Base-by-base conservation (phyloP, 2,797 vertebrate genomes). In the Chanos chanos region DNA sequence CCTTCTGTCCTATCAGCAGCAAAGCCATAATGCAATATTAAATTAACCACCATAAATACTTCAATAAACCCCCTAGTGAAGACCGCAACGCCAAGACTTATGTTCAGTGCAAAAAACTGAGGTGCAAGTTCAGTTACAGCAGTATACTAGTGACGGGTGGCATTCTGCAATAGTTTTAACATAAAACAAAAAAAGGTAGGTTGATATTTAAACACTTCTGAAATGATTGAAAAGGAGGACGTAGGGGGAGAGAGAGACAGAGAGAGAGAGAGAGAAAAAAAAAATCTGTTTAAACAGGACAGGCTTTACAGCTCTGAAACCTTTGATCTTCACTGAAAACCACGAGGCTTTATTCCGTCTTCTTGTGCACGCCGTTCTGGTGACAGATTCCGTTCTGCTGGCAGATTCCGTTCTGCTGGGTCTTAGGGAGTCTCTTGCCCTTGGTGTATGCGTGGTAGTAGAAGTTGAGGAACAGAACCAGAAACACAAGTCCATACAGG, bases 381-480 rank as follows among this genome's bases (percentile, higher is more conserved):
- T n/a, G n/a, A n/a, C 22, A 51, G 44, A 61, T 43, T 7, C 63
- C 37, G 4, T 63, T 69, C 19, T 53, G 59, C 1, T 30, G 36
- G 52, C 39, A 13, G 16, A 28, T 41, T 8, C 81, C 83, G 10
- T 87, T 88, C 76, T 74, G 81, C 47, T 82, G 8, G 16, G 55
- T 66, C 76, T 88, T 92, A 27, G 92, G 91, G 30, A 86, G 83
- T 61, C 92, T 81, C 63, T 91, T 85, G 54, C 91, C 92, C 66
- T 89, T 90, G 4, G 83, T 90, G 61, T 94, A 94, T 64, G 92
- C 92, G 0, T 89, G 76, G 69, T 92, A 92, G 87, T 90, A 94
- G 78, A 94, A 94, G 60, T 93, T 82, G 39, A 93, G 84, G 70
- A 94, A 94, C 52, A 93, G 80, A 30, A 90, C 28, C 68, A 93